Evolutionary conservation across 2,888 invertebrate species (phyloP).

Genomic region (Amphimallon solstitiale): DNA sequence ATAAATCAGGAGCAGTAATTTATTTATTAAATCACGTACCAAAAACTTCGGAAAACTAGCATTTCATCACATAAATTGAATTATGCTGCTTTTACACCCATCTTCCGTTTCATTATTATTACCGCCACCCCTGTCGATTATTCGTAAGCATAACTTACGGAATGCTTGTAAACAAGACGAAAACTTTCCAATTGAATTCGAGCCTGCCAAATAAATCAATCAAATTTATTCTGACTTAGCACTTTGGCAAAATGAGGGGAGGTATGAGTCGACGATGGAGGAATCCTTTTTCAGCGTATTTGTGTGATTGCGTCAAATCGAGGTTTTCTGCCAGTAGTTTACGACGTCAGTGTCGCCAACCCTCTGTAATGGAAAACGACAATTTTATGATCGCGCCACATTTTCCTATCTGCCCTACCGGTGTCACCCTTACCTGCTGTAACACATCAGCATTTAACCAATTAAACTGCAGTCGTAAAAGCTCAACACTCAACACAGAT

Average conservation of each 20-base stretch:
- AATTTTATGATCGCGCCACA: conserved; percentile 45
- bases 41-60: too few species aligned
- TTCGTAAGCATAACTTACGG: not conserved
- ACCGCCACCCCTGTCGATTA: not conserved
- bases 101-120: not conserved
- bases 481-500: conserved; percentile 48
- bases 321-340: conserved; percentile 36
- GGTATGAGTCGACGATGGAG: not conserved
- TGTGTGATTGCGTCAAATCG: conserved; percentile 25
- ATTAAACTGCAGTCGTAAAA: conserved; percentile 47
- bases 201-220: conserved; percentile 40
- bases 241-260: conserved; percentile 38
- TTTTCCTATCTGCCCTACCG: conserved; percentile 30
- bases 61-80: not conserved
- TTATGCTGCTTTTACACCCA: not conserved
- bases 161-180: conserved; percentile 11
- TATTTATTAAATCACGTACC: too few species aligned
- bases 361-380: conserved; percentile 45
- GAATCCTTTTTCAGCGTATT: not conserved
- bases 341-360: conserved; percentile 41
- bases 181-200: conserved; percentile 45
- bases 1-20: too few species aligned
- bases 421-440: conserved; percentile 42
- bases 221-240: conserved; percentile 44
- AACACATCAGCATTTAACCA: conserved; percentile 45